These are phyloP conservation scores for Hirudo medicinalis DNA, from an alignment of 1,140 invertebrate genomes.

Conservation along the genomic window DNA sequence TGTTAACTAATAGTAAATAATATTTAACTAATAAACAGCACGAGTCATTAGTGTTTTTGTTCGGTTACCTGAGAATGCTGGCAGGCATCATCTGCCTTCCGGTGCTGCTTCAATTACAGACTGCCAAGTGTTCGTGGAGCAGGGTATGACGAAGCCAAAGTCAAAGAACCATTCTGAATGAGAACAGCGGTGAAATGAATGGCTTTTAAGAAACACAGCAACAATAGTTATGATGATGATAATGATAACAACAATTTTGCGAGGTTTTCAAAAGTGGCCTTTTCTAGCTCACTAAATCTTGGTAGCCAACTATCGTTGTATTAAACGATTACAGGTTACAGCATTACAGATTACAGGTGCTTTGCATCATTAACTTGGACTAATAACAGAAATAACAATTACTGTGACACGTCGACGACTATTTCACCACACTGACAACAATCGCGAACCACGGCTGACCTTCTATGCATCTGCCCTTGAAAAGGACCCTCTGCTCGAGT, in stretches of 20 bases:
- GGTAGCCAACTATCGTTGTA: too few species aligned
- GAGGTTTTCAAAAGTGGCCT: background rate
- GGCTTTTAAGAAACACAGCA: too few species aligned
- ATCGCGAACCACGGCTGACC: conserved; percentile 31
- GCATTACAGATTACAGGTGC: too few species aligned
- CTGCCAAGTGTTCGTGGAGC: conserved; percentile 98
- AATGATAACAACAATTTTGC: too few species aligned
- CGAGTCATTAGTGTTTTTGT: background rate
- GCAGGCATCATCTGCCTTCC: conserved; percentile 99
- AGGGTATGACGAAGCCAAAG: conserved; percentile 96
- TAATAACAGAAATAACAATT: too few species aligned
- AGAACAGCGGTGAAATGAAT: background rate
- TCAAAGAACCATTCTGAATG: conserved; percentile 88
- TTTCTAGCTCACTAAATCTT: too few species aligned
- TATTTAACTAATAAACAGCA: too few species aligned
- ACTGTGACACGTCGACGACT: too few species aligned
- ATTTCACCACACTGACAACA: too few species aligned
- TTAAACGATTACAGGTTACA: too few species aligned
- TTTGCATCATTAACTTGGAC: too few species aligned
- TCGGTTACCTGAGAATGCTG: conserved; percentile 71
- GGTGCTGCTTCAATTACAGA: conserved; percentile 93
- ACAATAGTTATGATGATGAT: too few species aligned
- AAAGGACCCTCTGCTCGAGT: conserved; percentile 77
- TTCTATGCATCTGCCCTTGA: conserved; percentile 54
- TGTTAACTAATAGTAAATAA: background rate